A percentile compares a stretch with the other conserved stretches of the same genome.
phyloP scores from a whole-genome alignment of 2,888 invertebrate species.

The Syritta pipiens region DNA sequence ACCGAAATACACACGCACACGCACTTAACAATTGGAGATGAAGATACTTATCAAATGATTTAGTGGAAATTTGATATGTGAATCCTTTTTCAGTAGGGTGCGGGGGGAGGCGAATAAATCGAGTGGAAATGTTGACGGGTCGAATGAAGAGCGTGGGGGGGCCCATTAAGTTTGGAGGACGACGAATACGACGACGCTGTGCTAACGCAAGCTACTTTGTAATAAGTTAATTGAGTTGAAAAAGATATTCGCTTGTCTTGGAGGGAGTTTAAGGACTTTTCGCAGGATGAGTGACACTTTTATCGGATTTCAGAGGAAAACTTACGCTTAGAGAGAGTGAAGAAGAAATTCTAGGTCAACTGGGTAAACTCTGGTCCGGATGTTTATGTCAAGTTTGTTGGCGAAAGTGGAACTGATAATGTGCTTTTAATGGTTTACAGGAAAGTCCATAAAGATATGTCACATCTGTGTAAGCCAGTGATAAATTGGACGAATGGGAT shows the following conservation, averaged over 20 bases:
- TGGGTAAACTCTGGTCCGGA: constrained; percentile 21
- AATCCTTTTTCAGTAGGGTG: constrained; percentile 10
- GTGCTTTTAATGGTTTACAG: constrained; percentile 30
- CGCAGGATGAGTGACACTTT: constrained; percentile 35
- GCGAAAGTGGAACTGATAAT: constrained; percentile 26
- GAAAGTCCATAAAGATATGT: constrained; percentile 15
- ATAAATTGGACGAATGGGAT: constrained; percentile 18
- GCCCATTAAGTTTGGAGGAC: neutral
- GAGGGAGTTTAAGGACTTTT: constrained; percentile 7
- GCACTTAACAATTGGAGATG: constrained; percentile 35
- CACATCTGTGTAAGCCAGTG: constrained; percentile 19
- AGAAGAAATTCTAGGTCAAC: constrained; percentile 19
- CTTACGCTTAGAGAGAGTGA: constrained; percentile 2
- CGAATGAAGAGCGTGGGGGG: neutral
- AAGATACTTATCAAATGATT: constrained; percentile 45
- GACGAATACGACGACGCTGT: neutral
- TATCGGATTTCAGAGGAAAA: constrained; percentile 15
- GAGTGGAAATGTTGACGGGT: constrained; percentile 21
- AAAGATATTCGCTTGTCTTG: constrained; percentile 22
- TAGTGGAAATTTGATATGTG: constrained; percentile 52
- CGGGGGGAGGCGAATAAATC: neutral
- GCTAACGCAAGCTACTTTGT: constrained; percentile 17
- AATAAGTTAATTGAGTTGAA: constrained; percentile 50
- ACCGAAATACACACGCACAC: too few relatives aligned
- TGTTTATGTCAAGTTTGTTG: constrained; percentile 27